Conservation (phyloP, 2,888 invertebrate genomes). For the Coelopa pilipes region DNA sequence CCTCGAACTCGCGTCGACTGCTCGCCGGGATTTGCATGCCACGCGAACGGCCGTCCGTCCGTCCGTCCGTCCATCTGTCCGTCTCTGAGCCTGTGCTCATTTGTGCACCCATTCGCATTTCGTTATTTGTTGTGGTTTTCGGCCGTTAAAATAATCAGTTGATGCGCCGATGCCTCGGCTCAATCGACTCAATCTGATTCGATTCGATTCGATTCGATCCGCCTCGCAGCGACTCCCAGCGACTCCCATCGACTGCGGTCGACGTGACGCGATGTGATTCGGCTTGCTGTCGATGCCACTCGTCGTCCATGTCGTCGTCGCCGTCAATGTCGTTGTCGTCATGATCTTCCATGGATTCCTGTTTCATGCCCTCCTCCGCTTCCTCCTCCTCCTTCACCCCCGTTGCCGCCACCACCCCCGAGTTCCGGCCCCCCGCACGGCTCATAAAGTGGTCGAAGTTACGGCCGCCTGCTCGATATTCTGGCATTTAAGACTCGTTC, state of each 20-base stretch:
- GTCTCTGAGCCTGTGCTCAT: background rate
- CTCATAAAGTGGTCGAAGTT: slow-evolving; percentile 19
- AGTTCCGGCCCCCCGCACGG: background rate
- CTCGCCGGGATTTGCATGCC: background rate
- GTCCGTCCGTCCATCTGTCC: too few species aligned
- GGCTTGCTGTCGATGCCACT: background rate
- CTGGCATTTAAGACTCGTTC: slow-evolving; percentile 27
- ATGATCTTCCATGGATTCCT: too few species aligned
- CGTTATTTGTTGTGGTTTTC: slow-evolving; percentile 8
- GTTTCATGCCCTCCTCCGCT: too few species aligned
- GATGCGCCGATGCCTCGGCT: background rate
- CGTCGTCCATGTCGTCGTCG: background rate
- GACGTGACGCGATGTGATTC: background rate
- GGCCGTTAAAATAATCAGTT: slow-evolving; percentile 12
- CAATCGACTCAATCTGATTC: too few species aligned
- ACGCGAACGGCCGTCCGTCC: background rate
- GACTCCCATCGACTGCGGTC: background rate
- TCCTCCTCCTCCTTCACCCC: too few species aligned
- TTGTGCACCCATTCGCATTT: background rate
- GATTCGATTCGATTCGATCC: too few species aligned
- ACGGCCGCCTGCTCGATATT: slow-evolving; percentile 29
- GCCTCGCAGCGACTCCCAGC: too few species aligned
- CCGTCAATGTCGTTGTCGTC: background rate
- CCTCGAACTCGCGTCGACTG: background rate
- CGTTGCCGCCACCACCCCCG: too few species aligned